Evolutionary conservation across 2,113 vertebrate genomes (phyloP).

Genomic region (Geothlypis trichas): DNA sequence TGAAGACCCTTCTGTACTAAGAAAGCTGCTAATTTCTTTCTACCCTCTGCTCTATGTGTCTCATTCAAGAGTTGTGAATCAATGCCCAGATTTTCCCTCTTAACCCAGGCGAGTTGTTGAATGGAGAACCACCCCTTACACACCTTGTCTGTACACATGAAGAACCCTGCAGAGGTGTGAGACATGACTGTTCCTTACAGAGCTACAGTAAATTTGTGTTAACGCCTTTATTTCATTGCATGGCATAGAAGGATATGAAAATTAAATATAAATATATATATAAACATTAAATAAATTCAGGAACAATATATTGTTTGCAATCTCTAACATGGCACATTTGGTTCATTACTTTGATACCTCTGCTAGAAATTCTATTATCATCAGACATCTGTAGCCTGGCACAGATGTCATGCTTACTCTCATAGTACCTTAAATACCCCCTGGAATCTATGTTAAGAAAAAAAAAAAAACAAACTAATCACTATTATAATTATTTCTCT

Average conservation of each 20-base stretch:
- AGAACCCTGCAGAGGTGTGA: background rate
- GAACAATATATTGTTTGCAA: background rate
- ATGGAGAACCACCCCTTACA: background rate
- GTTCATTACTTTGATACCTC: background rate
- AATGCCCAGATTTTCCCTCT: background rate
- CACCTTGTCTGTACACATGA: background rate
- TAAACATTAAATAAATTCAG: background rate
- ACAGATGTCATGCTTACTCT: background rate
- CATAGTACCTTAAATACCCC: background rate
- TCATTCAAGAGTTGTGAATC: background rate
- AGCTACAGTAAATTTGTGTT: background rate
- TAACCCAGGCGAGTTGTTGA: background rate
- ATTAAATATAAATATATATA: background rate
- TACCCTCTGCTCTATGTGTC: background rate
- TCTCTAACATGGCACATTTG: background rate
- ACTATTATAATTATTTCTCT: background rate
- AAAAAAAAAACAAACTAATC: background rate
- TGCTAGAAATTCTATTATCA: background rate
- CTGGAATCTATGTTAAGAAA: background rate
- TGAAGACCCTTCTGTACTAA: background rate
- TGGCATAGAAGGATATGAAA: background rate
- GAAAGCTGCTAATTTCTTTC: background rate
- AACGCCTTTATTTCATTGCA: background rate
- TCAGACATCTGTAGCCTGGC: too few species aligned
- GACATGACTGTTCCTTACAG: background rate